Evolutionary conservation across 2,888 invertebrate genomes (phyloP), one percentile per base, ranked within the genome.

Genomic region (Hypselothyrea guttata): DNA sequence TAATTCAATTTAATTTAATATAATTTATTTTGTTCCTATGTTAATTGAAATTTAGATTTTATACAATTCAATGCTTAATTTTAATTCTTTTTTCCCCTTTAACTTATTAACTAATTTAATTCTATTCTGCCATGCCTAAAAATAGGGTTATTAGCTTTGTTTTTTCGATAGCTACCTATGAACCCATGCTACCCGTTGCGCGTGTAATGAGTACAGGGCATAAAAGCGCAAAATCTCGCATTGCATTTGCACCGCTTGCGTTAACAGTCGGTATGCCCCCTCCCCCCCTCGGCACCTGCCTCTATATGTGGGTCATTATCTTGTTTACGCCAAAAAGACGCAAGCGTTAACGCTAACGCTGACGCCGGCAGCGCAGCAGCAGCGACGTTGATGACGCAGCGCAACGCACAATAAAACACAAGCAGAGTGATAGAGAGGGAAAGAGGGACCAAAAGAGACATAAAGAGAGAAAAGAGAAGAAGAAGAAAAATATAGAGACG

Each of bases 281-380:
- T 44, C 46, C 59, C 53, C 62, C 58, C 62, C 58, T 57, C 47
- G 41, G 54, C 53, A 46, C 44, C 40, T 37, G 44, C 22, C 22
- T 31, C 48, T 60, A 76, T 60, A 76, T 83, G 71, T 83, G 79
- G 83, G 76, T 83, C 83, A 83, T 83, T 83, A 76, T 76, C 76
- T 83, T 76, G 76, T 78, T 82, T 75, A 79, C 84, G 75, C 60
- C 68, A 78, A 59, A 62, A 49, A 15, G 31, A 31, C 45, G 44
- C n/a, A 2, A 9, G 34, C 64, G 18, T 34, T 38, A n/a, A 41
- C 33, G 49, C 40, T 16, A 33, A 28, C 41, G 44, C 9, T 2
- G 9, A 42, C 65, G 27, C 37, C 42, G 31, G 18, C 44, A 7
- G 9, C 18, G 35, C 22, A 22, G 16, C 22, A 22, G 16, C 34